Base-by-base conservation (phyloP, 1,140 invertebrate species). In the Monochamus saltuarius region DNA sequence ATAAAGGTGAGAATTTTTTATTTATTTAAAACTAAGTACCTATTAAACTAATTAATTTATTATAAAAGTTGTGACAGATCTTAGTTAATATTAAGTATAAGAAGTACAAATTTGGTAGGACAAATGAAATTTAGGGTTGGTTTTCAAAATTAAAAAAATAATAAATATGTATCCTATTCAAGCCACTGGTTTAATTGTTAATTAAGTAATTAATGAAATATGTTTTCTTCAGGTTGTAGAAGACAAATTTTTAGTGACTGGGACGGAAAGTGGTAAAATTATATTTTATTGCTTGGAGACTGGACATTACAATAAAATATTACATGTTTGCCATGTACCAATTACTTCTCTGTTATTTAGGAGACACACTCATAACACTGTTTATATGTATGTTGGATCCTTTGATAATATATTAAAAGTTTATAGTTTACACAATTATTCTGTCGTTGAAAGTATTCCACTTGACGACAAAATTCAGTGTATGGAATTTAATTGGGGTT, bases 401-500 rank as follows among this genome's bases (percentile, higher is more conserved):
- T 54, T 22, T 7, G 59, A 52, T 6, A 19, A 10, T 8, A 40
- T 34, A 39, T 37, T 65, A n/a, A 65, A 43, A 46, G 36, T 61
- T 10, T 65, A 65, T 37, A 52, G 71, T 47, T 64, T 60, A 46
- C 16, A 55, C 7, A 60, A 29, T 9, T 53, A 59, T 40, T 38
- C 49, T 22, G 17, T 67, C 4, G 8, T 68, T 1, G 59, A 59
- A 34, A 40, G 10, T 34, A 45, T 59, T n/a, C 42, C 37, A 9
- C 34, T 73, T 22, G 72, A 71, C 35, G 80, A 78, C 57, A 68
- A 78, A 1, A 73, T 83, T 55, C 81, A 82, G 43, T 84, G 82
- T 52, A 80, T 83, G 78, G 82, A 83, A 59, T 62, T 75, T 55
- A 69, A 72, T 7, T 83, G 82, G 81, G 76, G 74, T 3, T 76